Evolutionary conservation across 2,797 vertebrate species (phyloP).

Genomic region (Melanotaenia nigrans): DNA sequence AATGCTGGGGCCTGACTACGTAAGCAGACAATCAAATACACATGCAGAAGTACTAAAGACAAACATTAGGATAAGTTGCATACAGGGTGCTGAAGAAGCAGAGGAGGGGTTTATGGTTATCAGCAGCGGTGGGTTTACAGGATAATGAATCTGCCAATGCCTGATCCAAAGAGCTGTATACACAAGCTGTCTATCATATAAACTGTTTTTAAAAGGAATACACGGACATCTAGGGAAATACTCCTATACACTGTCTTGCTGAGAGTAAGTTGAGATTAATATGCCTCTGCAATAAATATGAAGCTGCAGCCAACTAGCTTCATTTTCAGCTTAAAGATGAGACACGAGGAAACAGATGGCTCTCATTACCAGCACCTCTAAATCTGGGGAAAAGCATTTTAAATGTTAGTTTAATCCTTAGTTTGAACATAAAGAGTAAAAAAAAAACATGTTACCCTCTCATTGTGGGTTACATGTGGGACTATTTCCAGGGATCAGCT

Average conservation of each 20-base stretch:
- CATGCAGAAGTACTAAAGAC: conserved; percentile 45
- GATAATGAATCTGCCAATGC: conserved; percentile 24
- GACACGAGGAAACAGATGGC: not conserved
- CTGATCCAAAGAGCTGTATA: conserved; percentile 43
- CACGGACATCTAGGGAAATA: conserved; percentile 4
- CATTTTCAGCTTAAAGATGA: not conserved
- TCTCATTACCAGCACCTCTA: not conserved
- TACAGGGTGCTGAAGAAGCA: conserved; percentile 25
- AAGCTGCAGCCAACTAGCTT: not conserved
- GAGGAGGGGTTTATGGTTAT: conserved; percentile 9
- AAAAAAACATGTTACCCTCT: not conserved
- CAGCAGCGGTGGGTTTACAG: conserved; percentile 29
- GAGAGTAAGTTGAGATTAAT: not conserved
- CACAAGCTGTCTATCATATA: conserved; percentile 27
- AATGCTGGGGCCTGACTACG: conserved; percentile 23
- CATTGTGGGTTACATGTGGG: not conserved
- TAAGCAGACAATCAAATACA: conserved; percentile 20
- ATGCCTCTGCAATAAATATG: not conserved
- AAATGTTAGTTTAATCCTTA: not conserved
- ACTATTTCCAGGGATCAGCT: conserved; percentile 1
- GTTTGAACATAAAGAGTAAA: not conserved
- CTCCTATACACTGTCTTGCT: not conserved
- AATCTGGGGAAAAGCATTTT: not conserved
- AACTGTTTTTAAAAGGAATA: conserved; percentile 8
- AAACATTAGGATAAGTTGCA: conserved; percentile 43